Evolutionary conservation across 2,888 invertebrate species (phyloP), one percentile per base, ranked within the genome.

Genomic region (Ophion ventricosus): DNA sequence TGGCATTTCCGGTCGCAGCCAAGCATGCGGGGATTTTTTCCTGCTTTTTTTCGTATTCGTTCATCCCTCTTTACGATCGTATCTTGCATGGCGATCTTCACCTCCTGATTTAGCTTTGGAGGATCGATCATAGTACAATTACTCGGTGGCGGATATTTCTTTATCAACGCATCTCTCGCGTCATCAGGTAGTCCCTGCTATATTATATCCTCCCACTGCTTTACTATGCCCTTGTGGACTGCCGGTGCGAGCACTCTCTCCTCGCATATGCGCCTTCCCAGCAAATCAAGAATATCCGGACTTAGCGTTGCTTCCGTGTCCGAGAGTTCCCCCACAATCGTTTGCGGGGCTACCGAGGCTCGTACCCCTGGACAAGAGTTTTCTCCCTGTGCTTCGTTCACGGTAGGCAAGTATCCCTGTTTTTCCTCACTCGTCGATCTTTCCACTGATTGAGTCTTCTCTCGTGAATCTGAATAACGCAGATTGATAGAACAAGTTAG

Each of bases 101-200:
- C n/a, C 23, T 81, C 70, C 14, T 23, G 23, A 76, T 81, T 81
- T 63, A 81, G 57, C 69, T 80, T 80, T 20, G 69, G 80, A 5
- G 75, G 75, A 67, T 80, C 61, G 29, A 75, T 17, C 14, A 66
- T n/a, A 2, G 14, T 11, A 25, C 72, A 66, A 23, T 80, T 80
- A 17, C 14, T n/a, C 2, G 73, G 79, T 14, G 72, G 64, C 5
- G 57, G 72, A 64, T 56, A 72, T 35, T 80, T 80, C 25, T 72
- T 72, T n/a, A 79, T 72, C 26, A 79, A 29, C 29, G 4, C 29
- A 29, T 29, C 4, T 4, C 29, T 4, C 1, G 29, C 29, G 29
- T 69, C 29, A 40, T 61, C 25, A 11, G 73, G 79, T 10, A 80
- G 25, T 3, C 79, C 73, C 14, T 66, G 25, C 20, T 63, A 20